These are phyloP conservation scores for Philantomba maxwellii DNA, from an alignment of 2,113 vertebrate genomes.

Conservation along the genomic window DNA sequence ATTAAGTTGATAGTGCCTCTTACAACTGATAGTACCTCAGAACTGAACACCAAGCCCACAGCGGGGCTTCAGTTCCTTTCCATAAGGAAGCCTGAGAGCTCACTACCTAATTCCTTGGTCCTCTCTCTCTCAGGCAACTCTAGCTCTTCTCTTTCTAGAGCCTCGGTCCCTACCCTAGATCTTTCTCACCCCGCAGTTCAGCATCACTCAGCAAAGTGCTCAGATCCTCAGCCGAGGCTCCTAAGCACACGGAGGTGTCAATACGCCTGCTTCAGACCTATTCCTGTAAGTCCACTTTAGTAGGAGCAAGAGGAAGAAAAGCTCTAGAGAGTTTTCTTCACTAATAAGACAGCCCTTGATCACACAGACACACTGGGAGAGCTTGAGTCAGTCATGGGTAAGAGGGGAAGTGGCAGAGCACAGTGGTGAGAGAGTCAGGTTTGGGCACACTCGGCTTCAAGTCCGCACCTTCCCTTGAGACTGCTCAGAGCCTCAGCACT, in stretches of 20 bases:
- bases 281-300: background rate
- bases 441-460: background rate
- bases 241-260: fast-evolving
- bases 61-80: background rate
- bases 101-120: background rate
- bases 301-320: background rate
- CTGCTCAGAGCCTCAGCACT: background rate
- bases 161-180: background rate
- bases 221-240: background rate
- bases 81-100: background rate
- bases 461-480: background rate
- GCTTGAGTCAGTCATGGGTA: background rate
- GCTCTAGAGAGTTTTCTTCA: background rate
- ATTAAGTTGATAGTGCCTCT: background rate
- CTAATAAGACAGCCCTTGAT: background rate
- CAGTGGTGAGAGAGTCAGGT: background rate
- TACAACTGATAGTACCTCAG: background rate
- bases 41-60: background rate
- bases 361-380: background rate
- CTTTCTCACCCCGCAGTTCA: background rate
- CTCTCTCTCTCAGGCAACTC: background rate
- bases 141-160: background rate
- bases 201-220: background rate
- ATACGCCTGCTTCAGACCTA: too few species aligned
- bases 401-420: background rate